Evolutionary conservation across 2,113 vertebrate species (phyloP).

Genomic region (Pseudolaguvia tuberculata): DNA sequence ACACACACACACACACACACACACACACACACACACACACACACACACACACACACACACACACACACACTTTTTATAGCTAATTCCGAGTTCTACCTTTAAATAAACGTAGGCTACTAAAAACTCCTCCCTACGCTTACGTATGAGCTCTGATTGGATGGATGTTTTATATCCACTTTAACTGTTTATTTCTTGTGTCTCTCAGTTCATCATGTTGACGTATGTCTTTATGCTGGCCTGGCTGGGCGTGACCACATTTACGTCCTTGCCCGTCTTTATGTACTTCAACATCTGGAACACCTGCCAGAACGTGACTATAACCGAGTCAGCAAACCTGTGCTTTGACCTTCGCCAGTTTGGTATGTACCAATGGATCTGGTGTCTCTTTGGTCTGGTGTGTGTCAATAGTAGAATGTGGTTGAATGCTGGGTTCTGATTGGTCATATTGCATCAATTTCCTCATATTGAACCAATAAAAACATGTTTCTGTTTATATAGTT

Average conservation of each 20-base stretch:
- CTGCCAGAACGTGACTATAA: conserved; percentile 83
- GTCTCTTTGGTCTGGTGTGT: neutral
- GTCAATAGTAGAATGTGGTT: neutral
- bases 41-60: no score
- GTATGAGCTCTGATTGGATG: no score
- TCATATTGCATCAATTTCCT: neutral
- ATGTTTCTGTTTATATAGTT: neutral
- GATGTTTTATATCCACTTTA: neutral
- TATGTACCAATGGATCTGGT: conserved; percentile 46
- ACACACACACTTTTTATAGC: no score
- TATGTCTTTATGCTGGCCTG: conserved; percentile 99
- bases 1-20: no score
- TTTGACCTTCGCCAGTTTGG: conserved; percentile 95
- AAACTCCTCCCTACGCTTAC: no score
- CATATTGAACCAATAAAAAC: neutral
- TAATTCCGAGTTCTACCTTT: no score
- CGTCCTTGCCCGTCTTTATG: conserved; percentile 94
- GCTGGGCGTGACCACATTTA: conserved; percentile 94
- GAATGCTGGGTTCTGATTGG: neutral
- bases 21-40: no score
- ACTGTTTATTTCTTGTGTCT: neutral
- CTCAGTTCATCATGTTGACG: conserved; percentile 97
- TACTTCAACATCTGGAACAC: conserved; percentile 99
- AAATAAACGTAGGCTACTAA: no score
- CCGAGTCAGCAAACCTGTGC: conserved; percentile 84